phyloP scores from a whole-genome alignment of 2,797 vertebrate species.

The Epinephelus awoara region DNA sequence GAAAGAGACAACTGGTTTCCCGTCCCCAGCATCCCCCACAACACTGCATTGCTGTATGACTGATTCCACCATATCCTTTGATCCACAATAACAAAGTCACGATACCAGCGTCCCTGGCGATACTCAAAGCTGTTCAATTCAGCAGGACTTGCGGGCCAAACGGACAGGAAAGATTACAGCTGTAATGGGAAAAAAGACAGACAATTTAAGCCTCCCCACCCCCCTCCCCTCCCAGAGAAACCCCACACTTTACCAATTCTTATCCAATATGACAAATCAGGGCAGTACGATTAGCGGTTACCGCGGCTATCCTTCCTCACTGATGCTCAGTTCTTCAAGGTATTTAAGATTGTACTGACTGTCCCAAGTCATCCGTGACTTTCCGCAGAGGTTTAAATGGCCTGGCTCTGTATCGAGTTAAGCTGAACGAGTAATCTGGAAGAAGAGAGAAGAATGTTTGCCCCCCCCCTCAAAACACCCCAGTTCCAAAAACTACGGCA shows the following conservation, averaged over 20 bases:
- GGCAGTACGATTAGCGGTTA: slow-evolving; percentile 41
- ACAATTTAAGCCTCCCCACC: slow-evolving; percentile 74
- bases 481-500: slow-evolving; percentile 68
- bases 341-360: slow-evolving; percentile 48
- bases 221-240: slow-evolving; percentile 7
- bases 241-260: slow-evolving; percentile 34
- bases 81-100: slow-evolving; percentile 45
- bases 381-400: slow-evolving; percentile 61
- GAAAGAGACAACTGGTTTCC: slow-evolving; percentile 72
- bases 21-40: slow-evolving; percentile 64
- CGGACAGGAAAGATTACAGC: slow-evolving; percentile 58
- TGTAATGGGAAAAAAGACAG: slow-evolving; percentile 77
- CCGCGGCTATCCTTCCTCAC: slow-evolving; percentile 41
- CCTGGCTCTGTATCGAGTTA: slow-evolving; percentile 71
- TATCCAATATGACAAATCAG: slow-evolving; percentile 18
- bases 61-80: slow-evolving; percentile 28
- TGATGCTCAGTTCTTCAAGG: slow-evolving; percentile 57
- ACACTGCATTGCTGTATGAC: slow-evolving; percentile 47
- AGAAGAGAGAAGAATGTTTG: slow-evolving; percentile 82
- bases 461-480: slow-evolving; percentile 58
- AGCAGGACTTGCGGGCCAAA: slow-evolving; percentile 54
- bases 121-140: slow-evolving; percentile 43
- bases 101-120: slow-evolving; percentile 68
- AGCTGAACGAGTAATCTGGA: slow-evolving; percentile 82
- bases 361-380: slow-evolving; percentile 73